Evolutionary conservation across 2,888 invertebrate genomes (phyloP), one percentile per base, ranked within the genome.

Genomic region (Neoascia interrupta): DNA sequence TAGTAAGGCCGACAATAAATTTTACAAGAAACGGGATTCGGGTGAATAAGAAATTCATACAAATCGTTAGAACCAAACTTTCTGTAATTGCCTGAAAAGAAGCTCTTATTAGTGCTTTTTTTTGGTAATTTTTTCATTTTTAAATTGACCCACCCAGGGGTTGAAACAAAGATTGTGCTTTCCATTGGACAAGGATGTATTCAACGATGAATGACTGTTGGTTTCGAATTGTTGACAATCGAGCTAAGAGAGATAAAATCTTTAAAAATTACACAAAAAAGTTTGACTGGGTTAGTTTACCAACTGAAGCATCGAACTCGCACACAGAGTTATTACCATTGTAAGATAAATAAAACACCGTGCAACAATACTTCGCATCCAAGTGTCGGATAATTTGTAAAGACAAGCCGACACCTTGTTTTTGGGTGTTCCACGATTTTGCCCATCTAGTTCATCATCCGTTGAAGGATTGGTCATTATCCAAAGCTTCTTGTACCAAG

Each of bases 11-110:
- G 51, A 95, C 91, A 0, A 92, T 83, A 83, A 96, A 91, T 90
- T 97, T 97, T 51, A 97, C 89, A 82, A 94, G 90, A 84, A 95
- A 95, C 81, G 96, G 95, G 18, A 97, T 94, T 84, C 96, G 91
- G 56, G 97, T 92, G 88, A 97, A 97, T 5, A 96, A 89, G 83
- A 96, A 96, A 81, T 93, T 93, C 85, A 94, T 91, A 13, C 91
- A 89, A 70, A 92, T 88, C 0, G 90, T 89, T 60, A 92, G 83
- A n/a, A 91, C 89, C 76, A 91, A 88, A 81, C 90, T 90, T 82
- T 91, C 90, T 1, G 92, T 90, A 54, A 91, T 90, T 1, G 87
- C 88, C 88, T 89, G 51, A 0, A 31, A 28, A 45, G 3, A 6
- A 18, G 10, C 1, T 10, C 11, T 23, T 2, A 23, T 36, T 11